Conservation (phyloP, 2,797 vertebrate genomes). For the Leontocebus nigricollis region DNA sequence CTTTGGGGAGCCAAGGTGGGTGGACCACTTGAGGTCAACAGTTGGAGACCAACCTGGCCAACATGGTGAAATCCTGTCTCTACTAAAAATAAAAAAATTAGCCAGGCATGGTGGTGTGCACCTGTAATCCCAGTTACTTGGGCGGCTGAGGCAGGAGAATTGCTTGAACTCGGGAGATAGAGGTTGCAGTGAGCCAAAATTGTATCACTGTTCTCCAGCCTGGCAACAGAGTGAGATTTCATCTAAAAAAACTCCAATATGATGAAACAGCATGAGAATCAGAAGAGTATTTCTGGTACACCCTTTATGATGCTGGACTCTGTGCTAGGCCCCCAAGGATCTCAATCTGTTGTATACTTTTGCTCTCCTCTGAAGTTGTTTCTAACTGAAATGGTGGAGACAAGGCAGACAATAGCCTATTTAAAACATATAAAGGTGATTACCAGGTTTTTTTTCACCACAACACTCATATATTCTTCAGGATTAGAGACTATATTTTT, state of each 20-base stretch:
- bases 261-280: neutral
- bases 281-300: neutral
- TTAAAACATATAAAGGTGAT: conserved; percentile 24
- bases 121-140: neutral
- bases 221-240: neutral
- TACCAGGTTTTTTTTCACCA: conserved; percentile 30
- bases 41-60: neutral
- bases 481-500: conserved; percentile 11
- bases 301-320: neutral
- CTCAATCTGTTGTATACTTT: neutral
- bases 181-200: neutral
- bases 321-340: neutral
- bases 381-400: conserved; percentile 42
- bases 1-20: neutral
- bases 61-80: neutral
- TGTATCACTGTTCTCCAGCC: neutral
- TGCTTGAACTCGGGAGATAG: neutral
- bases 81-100: neutral
- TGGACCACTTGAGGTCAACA: neutral
- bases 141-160: neutral
- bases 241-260: neutral
- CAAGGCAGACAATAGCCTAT: neutral
- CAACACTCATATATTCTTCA: neutral
- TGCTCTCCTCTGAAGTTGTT: conserved; percentile 25
- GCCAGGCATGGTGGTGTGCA: neutral